phyloP scores from a whole-genome alignment of 2,888 invertebrate species.

The Sepiola atlantica region DNA sequence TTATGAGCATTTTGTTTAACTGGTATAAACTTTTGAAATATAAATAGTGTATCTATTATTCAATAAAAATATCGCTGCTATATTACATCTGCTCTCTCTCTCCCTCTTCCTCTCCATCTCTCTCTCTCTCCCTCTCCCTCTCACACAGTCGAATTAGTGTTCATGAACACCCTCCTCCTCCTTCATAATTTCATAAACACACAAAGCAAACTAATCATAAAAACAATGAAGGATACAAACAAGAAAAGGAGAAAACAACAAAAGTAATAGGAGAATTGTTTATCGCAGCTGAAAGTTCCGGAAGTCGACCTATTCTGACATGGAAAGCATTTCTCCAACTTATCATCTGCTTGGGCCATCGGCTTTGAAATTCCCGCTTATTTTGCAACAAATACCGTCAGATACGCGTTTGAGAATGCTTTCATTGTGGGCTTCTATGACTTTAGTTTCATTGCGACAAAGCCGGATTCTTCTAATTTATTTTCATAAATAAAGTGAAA shows the following conservation, averaged over 20 bases:
- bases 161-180: neutral
- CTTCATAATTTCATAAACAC: too few species aligned
- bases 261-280: neutral
- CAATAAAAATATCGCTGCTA: neutral
- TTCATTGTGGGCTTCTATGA: neutral
- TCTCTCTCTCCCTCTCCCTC: too few species aligned
- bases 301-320: neutral
- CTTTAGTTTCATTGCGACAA: neutral
- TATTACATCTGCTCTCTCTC: neutral
- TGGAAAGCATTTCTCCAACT: neutral
- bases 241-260: neutral
- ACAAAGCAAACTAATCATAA: too few species aligned
- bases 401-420: neutral
- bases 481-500: neutral
- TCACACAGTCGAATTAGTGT: neutral
- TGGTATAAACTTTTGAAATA: neutral
- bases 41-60: neutral
- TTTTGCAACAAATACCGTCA: neutral
- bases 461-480: neutral
- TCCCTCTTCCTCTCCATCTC: too few species aligned
- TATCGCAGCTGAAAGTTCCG: neutral
- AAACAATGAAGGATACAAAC: neutral
- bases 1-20: neutral
- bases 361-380: slow-evolving; percentile 2
- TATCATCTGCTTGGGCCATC: neutral